Base-by-base conservation (phyloP, 2,113 vertebrate genomes). In the Cryptotis parvus region DNA sequence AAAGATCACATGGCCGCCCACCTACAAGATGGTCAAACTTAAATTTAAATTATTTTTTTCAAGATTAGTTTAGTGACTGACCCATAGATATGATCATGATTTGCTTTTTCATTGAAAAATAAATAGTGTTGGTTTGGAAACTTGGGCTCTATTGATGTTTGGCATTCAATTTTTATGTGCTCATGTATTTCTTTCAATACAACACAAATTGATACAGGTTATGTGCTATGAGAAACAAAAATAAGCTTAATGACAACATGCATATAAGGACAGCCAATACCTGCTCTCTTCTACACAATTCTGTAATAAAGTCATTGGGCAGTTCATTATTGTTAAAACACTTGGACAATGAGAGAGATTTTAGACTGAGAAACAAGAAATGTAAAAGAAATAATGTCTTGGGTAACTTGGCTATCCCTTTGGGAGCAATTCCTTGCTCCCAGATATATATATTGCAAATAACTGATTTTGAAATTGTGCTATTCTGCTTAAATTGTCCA, bases 391-490 rank as follows among this genome's bases (percentile, higher is more conserved):
- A 65, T 4, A 80, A 10, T 52, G 70, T 68, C 43, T 31, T 74
- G 15, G 63, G 75, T 68, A 76, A 74, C 58, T 33, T 92, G 65
- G 92, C 31, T 14, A 4, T 80, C 14, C 45, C 10, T 49, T 49
- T 49, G 45, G 39, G 12, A 37, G 43, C 35, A 83, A 52, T 90
- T 83, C 16, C n/a, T 80, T 72, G 66, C 15, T 31, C 18, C 8
- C 61, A 84, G 84, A 39, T 45, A 69, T 27, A 10, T 89, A 91
- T 16, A 45, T 14, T 68, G 65, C 77, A 72, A 87, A 69, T 75
- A 90, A 87, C 1, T 81, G 7, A 73, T 84, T 78, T 92, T 87
- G 91, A 86, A 90, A 80, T 66, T 66, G 85, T 85, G 85, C n/a
- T 83, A 27, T 87, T 79, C 55, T 88, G 15, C 20, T 81, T 73